Conservation (phyloP, 1,140 invertebrate species). For the Lanistes nyassanus region DNA sequence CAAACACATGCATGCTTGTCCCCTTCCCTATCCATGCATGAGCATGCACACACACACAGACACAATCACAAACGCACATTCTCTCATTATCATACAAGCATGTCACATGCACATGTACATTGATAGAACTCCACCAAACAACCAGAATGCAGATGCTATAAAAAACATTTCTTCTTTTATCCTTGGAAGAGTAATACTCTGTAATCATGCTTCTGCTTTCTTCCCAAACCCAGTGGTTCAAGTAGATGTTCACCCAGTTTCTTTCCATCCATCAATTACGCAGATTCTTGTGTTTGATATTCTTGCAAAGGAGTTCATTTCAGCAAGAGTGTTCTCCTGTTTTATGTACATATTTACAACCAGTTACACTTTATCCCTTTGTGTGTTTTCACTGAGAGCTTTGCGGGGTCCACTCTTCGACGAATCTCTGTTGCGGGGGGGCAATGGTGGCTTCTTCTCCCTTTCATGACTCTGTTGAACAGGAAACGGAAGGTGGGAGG, state of each 20-base stretch:
- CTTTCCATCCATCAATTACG: too few species aligned
- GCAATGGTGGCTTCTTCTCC: constrained; percentile 41
- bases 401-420: constrained; percentile 32
- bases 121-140: neutral
- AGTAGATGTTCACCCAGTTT: too few species aligned
- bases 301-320: too few species aligned
- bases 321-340: neutral
- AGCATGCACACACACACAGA: neutral
- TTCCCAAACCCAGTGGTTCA: too few species aligned
- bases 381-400: constrained; percentile 35
- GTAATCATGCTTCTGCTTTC: too few species aligned
- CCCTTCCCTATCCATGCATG: neutral
- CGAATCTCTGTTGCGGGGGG: constrained; percentile 37
- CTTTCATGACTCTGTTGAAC: constrained; percentile 28
- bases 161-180: too few species aligned
- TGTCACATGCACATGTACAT: constrained; percentile 1
- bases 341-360: constrained; percentile 4
- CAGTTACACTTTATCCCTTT: constrained; percentile 39
- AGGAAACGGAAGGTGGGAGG: too few species aligned
- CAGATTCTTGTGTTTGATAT: too few species aligned
- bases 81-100: too few species aligned
- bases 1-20: neutral
- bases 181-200: too few species aligned
- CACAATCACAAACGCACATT: neutral
- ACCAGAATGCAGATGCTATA: too few species aligned